Evolutionary conservation across 92 coral and sea anemone genomes (phyloP), one percentile per base, ranked within the genome.

Genomic region (Heliopora coerulea): DNA sequence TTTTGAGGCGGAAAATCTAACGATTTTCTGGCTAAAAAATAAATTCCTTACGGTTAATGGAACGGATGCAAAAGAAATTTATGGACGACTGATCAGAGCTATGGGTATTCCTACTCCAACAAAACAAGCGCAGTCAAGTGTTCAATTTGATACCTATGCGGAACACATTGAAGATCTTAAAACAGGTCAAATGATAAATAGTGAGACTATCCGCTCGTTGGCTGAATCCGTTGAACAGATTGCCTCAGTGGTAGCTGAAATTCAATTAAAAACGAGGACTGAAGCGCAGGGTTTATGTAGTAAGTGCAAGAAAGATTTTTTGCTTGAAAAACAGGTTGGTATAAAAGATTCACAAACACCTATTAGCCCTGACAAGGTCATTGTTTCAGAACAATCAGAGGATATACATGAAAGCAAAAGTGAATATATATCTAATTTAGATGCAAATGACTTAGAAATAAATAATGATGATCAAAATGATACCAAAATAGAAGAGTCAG

Each of bases 91-190:
- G n/a, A n/a, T n/a, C n/a, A n/a, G n/a, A n/a, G n/a, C n/a, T n/a
- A n/a, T n/a, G n/a, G n/a, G n/a, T 54, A 21, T 18, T 50, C 57
- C 57, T 50, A 50, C 57, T 50, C 2, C 57, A 15, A 12, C 57
- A 26, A 26, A 12, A 50, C 57, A 50, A 50, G 57, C 57, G 57
- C 57, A 50, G 57, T 50, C 57, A 50, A 50, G 57, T 3, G 57
- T 50, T 50, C 57, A 50, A 50, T 50, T 50, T 50, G 57, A 50
- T 50, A 50, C n/a, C n/a, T n/a, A 26, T 50, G 57, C 57, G 23
- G 2, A 50, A 26, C 2, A 15, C 57, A 50, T 50, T 50, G 57
- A 50, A 50, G 23, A 50, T 26, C 57, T 50, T 50, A 50, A 50
- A 50, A n/a, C n/a, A n/a, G n/a, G n/a, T n/a, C n/a, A n/a, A n/a